Evolutionary conservation across 2,888 invertebrate species (phyloP).

Genomic region (Ectobius pallidus): DNA sequence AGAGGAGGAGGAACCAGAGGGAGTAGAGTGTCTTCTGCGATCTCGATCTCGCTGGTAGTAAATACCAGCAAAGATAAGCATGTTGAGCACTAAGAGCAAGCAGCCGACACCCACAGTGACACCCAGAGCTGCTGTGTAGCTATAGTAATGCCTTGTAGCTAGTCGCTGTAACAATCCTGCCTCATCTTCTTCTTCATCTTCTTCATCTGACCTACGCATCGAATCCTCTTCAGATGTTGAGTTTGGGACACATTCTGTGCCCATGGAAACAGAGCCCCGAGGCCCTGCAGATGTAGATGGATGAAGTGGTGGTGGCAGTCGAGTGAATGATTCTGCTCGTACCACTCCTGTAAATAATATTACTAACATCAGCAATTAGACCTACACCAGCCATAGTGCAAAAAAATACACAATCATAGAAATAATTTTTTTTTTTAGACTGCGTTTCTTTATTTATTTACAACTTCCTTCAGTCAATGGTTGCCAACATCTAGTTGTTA

Average conservation of each 20-base stretch:
- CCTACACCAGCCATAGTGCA: no score
- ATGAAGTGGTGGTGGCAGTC: constrained; percentile 55
- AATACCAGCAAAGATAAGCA: constrained; percentile 78
- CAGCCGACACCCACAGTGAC: constrained; percentile 79
- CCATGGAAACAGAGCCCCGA: constrained; percentile 33
- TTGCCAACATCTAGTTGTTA: no score
- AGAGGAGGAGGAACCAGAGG: constrained; percentile 49
- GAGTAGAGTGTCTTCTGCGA: constrained; percentile 47
- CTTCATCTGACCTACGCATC: constrained; percentile 39
- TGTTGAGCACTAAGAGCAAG: constrained; percentile 71
- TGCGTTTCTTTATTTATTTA: no score
- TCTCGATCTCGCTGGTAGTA: constrained; percentile 71
- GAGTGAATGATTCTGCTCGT: constrained; percentile 58
- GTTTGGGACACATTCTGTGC: constrained; percentile 45
- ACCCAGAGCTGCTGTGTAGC: constrained; percentile 75
- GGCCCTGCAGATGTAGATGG: constrained; percentile 44
- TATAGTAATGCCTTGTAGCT: constrained; percentile 60
- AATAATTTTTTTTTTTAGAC: no score
- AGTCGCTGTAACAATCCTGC: constrained; percentile 60
- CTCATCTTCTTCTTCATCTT: constrained; percentile 57
- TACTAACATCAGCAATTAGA: no score
- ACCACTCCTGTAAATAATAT: constrained; percentile 58
- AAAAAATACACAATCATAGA: no score
- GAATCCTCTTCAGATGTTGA: constrained; percentile 43
- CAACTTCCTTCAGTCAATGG: no score